Base-by-base conservation (phyloP, 2,113 vertebrate species). In the Myotis yumanensis region DNA sequence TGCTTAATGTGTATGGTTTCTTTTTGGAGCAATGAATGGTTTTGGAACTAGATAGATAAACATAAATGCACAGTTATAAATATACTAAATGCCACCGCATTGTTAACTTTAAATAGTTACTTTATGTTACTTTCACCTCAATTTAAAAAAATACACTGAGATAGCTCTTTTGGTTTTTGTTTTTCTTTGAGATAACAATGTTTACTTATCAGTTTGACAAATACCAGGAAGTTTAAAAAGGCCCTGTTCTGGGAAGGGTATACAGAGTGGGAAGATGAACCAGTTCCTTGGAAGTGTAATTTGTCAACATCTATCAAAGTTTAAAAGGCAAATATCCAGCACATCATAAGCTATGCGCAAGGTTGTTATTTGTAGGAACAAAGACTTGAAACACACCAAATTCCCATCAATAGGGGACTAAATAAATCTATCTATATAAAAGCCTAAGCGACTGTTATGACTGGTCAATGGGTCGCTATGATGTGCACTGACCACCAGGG, bases 281-380 rank as follows among this genome's bases (percentile, higher is more conserved):
- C 16, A 54, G 52, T 12, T 68, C 71, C 40, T 8, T 22, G 14
- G 52, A 81, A 32, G 59, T 54, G 46, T 85, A 86, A 89, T 76
- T 30, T 87, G 59, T 57, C 32, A 86, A 85, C 17, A 75, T 37
- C 51, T 69, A 92, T 54, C 57, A 30, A 87, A 71, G 54, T 37
- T 77, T 72, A 93, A 77, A 83, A 48, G 52, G 59, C 57, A 93
- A 88, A 64, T 64, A 92, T 57, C 57, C n/a, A 59, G 76, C 28
- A 57, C 28, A 32, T 40, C 54, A 57, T 37, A 82, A 32, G 62
- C 86, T 43, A 86, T 75, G 71, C 5, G 52, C 35, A 52, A 91
- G 30, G 16, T 28, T 54, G 17, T 32, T 87, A 72, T 72, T 7
- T 73, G 46, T 66, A 84, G 52, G 32, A 79, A 84, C 12, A 87